Percentiles rank a stretch among this genome's conserved stretches.
These are phyloP conservation scores for Drosophila glabriapex DNA, from an alignment of 2,888 invertebrate genomes.

Conservation along the genomic window DNA sequence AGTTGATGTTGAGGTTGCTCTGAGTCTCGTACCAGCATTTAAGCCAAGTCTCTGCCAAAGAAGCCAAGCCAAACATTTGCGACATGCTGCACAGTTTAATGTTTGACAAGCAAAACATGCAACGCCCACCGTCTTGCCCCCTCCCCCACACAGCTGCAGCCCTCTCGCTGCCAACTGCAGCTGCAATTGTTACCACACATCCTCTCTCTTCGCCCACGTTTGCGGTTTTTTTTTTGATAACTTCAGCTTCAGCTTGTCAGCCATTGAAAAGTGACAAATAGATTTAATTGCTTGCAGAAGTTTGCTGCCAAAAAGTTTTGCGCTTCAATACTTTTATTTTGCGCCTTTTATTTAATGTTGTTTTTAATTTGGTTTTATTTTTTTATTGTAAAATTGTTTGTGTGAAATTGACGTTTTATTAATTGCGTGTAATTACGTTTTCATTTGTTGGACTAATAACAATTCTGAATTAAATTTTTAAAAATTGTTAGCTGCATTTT, in stretches of 20 bases:
- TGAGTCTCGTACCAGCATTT: constrained; percentile 55
- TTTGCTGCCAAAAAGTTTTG: constrained; percentile 65
- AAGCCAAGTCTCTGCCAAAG: constrained; percentile 50
- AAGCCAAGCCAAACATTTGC: constrained; percentile 55
- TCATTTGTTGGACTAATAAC: constrained; percentile 52
- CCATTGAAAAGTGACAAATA: constrained; percentile 77
- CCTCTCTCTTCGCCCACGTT: constrained; percentile 11
- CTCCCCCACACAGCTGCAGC: not conserved
- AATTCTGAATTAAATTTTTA: constrained; percentile 22
- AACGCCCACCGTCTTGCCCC: constrained; percentile 1
- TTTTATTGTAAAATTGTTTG: constrained; percentile 20
- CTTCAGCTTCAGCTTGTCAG: constrained; percentile 68
- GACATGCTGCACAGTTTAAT: constrained; percentile 70
- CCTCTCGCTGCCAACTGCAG: constrained; percentile 25
- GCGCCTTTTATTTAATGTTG: not conserved
- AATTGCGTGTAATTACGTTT: constrained; percentile 71
- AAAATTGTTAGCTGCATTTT: constrained; percentile 11
- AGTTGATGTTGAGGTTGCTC: constrained; percentile 53
- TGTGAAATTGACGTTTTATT: constrained; percentile 66
- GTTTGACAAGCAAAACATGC: constrained; percentile 75
- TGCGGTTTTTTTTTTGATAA: constrained; percentile 60
- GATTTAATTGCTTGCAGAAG: constrained; percentile 78
- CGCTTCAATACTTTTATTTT: constrained; percentile 27
- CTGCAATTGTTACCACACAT: constrained; percentile 21
- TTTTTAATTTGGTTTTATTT: not conserved